These are phyloP conservation scores for Nowickia ferox DNA, from an alignment of 2,888 invertebrate species.

Conservation along the genomic window DNA sequence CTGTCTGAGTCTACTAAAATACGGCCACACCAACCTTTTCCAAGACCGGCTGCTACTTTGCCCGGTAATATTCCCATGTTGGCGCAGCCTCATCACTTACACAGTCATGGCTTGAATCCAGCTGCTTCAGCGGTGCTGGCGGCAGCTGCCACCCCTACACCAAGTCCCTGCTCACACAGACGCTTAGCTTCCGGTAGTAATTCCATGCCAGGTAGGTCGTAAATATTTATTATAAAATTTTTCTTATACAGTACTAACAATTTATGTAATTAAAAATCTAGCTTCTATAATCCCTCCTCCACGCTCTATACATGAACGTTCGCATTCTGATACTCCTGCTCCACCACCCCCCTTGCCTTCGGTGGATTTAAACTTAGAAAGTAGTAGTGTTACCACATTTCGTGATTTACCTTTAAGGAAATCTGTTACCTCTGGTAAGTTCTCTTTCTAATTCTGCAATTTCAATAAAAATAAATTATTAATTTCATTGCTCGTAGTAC, in stretches of 20 bases:
- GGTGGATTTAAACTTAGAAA: constrained; percentile 96
- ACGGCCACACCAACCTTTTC: constrained; percentile 91
- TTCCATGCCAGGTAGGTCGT: constrained; percentile 68
- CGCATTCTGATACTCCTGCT: constrained; percentile 94
- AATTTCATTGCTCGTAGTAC: constrained; percentile 35
- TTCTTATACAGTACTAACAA: not conserved
- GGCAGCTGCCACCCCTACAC: constrained; percentile 77
- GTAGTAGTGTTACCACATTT: constrained; percentile 96
- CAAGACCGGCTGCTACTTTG: constrained; percentile 85
- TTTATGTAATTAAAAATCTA: constrained; percentile 43
- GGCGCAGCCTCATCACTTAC: constrained; percentile 81
- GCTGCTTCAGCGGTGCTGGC: constrained; percentile 71
- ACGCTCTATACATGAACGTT: constrained; percentile 92
- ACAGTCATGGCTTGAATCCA: constrained; percentile 73
- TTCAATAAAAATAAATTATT: constrained; percentile 26
- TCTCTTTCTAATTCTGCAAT: constrained; percentile 30
- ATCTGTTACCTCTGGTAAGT: constrained; percentile 88
- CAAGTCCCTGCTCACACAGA: constrained; percentile 85
- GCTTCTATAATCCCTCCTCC: constrained; percentile 75
- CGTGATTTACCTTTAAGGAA: constrained; percentile 95
- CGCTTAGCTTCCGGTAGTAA: constrained; percentile 85
- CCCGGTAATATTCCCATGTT: constrained; percentile 85
- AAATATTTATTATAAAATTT: not conserved
- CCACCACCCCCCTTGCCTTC: constrained; percentile 91
- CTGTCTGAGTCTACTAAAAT: constrained; percentile 95